phyloP scores from a whole-genome alignment of 2,888 invertebrate species.

The Campoplex nolae region DNA sequence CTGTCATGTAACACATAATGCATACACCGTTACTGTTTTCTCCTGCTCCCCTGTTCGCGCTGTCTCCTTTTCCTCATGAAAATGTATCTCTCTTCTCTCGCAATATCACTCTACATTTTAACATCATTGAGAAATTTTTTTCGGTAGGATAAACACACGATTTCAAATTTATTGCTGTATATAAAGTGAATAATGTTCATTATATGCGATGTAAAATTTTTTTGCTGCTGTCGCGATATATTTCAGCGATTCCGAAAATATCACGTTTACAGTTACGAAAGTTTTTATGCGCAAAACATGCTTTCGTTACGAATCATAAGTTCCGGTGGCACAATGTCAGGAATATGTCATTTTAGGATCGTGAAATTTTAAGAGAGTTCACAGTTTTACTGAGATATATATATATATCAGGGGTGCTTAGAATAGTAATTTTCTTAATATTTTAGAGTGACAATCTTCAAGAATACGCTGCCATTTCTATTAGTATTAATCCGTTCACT shows the following conservation, averaged over 20 bases:
- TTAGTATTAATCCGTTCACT: not conserved
- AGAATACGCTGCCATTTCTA: not conserved
- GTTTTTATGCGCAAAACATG: not conserved
- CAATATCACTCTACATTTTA: not conserved
- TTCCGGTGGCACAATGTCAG: not conserved
- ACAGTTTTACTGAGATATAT: not conserved
- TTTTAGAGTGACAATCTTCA: not conserved
- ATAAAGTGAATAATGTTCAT: too few relatives aligned
- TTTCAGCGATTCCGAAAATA: too few relatives aligned
- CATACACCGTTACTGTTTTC: not conserved
- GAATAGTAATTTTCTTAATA: not conserved
- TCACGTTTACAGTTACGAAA: not conserved
- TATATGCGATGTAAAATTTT: too few relatives aligned
- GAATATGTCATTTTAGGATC: not conserved
- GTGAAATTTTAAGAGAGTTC: not conserved
- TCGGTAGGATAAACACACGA: not conserved
- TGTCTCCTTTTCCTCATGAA: conserved; percentile 5
- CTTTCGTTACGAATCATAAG: not conserved
- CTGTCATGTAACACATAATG: conserved; percentile 26
- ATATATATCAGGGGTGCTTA: not conserved
- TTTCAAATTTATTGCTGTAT: not conserved
- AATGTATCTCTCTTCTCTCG: not conserved
- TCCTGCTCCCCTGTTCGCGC: not conserved
- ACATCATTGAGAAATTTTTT: not conserved
- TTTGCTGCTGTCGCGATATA: too few relatives aligned